Evolutionary conservation across 2,797 vertebrate species (phyloP).

Genomic region (Mus spretus): DNA sequence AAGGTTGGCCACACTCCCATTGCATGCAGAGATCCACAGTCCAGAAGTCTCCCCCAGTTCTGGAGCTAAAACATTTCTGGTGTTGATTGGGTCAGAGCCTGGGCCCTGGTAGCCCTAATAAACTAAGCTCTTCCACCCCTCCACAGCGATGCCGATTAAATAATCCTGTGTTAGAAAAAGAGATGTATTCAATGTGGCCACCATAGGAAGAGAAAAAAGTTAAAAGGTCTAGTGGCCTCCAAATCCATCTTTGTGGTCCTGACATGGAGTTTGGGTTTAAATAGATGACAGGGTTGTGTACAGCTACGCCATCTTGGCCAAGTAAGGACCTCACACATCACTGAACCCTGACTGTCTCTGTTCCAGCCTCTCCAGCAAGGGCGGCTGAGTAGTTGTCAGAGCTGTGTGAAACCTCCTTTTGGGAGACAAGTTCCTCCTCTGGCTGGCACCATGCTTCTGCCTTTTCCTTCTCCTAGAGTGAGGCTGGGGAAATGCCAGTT

Average conservation of each 20-base stretch:
- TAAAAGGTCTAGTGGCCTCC: background rate
- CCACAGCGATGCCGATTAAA: too few relatives aligned
- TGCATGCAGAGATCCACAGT: background rate
- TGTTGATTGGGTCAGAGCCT: background rate
- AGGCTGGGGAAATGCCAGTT: background rate
- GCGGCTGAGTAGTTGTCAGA: background rate
- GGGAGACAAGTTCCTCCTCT: background rate
- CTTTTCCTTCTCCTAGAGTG: background rate
- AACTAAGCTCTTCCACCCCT: background rate
- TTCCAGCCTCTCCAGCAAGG: background rate
- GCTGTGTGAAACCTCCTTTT: background rate
- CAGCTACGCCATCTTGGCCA: background rate
- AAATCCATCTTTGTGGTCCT: background rate
- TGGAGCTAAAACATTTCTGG: background rate
- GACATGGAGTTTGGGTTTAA: background rate
- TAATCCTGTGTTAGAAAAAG: background rate
- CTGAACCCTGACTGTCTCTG: too few relatives aligned
- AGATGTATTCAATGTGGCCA: background rate
- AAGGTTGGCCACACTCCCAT: accelerated
- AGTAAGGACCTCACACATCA: too few relatives aligned
- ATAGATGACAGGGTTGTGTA: background rate
- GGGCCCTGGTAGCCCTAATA: background rate
- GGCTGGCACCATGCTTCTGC: background rate
- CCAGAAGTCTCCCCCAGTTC: background rate
- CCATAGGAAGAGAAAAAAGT: background rate